Base-by-base conservation (phyloP, 2,888 invertebrate species). In the Zele albiditarsus region DNA sequence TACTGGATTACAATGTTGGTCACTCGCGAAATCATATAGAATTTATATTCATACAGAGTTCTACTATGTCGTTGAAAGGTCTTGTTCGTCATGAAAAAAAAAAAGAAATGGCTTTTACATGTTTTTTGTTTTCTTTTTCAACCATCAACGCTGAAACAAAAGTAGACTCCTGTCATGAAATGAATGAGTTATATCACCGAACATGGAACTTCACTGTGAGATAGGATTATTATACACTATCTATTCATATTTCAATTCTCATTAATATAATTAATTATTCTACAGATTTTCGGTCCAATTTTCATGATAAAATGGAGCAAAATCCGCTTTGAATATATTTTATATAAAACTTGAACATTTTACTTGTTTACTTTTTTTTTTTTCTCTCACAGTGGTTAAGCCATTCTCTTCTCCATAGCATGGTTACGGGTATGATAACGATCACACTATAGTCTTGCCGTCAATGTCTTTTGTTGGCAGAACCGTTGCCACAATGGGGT, bases 41-140 rank as follows among this genome's bases (percentile, higher is more conserved):
- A 31, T 49, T 31, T 25, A 14, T 27, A n/a, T 66, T 38, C 28
- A 68, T 65, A 27, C n/a, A 20, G 5, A 53, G n/a, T 20, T 10
- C 20, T 20, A 20, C 3, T 20, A 60, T 60, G 27, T 63, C 33
- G 63, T 33, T 31, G 63, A 62, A 33, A 70, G 66, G 66, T 23
- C 49, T 57, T 31, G 60, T 74, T 76, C 76, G 78, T 78, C 77
- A 84, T 84, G 80, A 84, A 85, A 86, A 82, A 87, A 86, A 84
- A 84, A 80, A 84, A 85, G 86, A 82, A 87, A 86, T 88, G 85
- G 85, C 86, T 86, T 87, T 88, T 88, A 83, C 86, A 82, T 86
- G 87, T 88, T 84, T 83, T 78, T 81, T 83, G 5, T 42, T n/a
- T n/a, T n/a, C 20, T 20, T 20, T 20, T 6, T 49, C 8, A 2